Conservation (phyloP, 1,140 invertebrate genomes). For the Procambarus virginalis region DNA sequence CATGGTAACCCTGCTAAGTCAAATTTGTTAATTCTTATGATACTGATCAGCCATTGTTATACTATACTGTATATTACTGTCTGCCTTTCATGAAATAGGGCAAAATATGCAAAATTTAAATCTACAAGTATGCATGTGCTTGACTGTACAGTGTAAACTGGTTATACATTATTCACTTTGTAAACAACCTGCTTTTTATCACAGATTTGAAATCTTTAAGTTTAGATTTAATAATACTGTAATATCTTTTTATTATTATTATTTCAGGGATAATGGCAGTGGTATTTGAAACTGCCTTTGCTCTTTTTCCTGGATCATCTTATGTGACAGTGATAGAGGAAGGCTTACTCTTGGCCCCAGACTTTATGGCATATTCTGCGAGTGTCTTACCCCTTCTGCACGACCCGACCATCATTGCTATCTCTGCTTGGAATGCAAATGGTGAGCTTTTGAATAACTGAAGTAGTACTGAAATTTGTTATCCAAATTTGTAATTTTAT, state of each 20-base stretch:
- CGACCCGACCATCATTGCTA: conserved; percentile 74
- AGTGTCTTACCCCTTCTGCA: conserved; percentile 73
- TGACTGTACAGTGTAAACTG: no score
- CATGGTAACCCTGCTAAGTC: no score
- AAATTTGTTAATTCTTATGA: no score
- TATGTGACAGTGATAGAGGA: conserved; percentile 76
- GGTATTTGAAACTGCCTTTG: conserved; percentile 72
- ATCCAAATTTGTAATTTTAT: no score
- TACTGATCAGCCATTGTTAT: no score
- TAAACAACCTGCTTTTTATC: background rate
- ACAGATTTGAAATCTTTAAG: background rate
- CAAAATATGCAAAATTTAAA: no score
- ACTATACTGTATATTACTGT: no score
- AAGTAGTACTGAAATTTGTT: background rate
- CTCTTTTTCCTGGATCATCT: conserved; percentile 73
- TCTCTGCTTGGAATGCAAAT: conserved; percentile 77
- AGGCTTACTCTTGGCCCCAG: conserved; percentile 75
- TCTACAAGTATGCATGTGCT: no score
- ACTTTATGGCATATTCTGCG: conserved; percentile 76
- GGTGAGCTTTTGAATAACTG: conserved; percentile 71
- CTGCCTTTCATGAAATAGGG: no score
- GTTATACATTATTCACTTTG: no score
- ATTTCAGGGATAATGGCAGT: conserved; percentile 72
- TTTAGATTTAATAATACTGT: background rate
- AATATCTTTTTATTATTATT: background rate